These are phyloP conservation scores for Apamea epomidion DNA, from an alignment of 2,888 invertebrate species.

Conservation along the genomic window DNA sequence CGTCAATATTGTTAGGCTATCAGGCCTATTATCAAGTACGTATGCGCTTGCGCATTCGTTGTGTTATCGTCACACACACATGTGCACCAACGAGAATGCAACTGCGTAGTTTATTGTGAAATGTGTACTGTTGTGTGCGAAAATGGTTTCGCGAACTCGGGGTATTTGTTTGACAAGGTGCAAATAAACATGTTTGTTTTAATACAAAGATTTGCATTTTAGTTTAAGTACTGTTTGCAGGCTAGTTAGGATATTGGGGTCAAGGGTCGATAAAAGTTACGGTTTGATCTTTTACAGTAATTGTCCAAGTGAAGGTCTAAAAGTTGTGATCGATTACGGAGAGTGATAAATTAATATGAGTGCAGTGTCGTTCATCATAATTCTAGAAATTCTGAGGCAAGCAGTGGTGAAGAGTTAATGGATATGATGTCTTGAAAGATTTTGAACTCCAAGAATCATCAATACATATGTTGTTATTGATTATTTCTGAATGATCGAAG, in stretches of 20 bases:
- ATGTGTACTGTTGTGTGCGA: constrained; percentile 73
- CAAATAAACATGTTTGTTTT: constrained; percentile 48
- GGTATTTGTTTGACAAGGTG: constrained; percentile 56
- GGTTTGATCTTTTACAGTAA: constrained; percentile 11
- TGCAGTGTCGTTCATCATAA: constrained; percentile 1
- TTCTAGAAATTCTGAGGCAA: background rate
- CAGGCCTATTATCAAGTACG: constrained; percentile 77
- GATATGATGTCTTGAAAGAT: background rate
- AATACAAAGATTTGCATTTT: constrained; percentile 29
- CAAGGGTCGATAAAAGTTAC: constrained; percentile 28
- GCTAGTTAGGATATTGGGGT: constrained; percentile 16
- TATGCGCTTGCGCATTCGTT: constrained; percentile 73
- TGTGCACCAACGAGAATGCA: constrained; percentile 74
- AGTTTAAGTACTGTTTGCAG: constrained; percentile 7
- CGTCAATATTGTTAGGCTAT: constrained; percentile 63
- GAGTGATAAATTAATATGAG: constrained; percentile 2
- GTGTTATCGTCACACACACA: constrained; percentile 74
- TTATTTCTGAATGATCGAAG: constrained; percentile 3
- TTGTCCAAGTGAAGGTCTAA: background rate
- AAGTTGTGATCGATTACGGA: background rate
- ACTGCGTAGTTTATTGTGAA: constrained; percentile 85
- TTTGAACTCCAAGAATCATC: background rate
- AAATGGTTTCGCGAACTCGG: constrained; percentile 65
- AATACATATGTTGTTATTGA: background rate
- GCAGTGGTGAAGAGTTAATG: background rate